Base-by-base conservation (phyloP, 2,113 vertebrate genomes). In the Varanus salvator region DNA sequence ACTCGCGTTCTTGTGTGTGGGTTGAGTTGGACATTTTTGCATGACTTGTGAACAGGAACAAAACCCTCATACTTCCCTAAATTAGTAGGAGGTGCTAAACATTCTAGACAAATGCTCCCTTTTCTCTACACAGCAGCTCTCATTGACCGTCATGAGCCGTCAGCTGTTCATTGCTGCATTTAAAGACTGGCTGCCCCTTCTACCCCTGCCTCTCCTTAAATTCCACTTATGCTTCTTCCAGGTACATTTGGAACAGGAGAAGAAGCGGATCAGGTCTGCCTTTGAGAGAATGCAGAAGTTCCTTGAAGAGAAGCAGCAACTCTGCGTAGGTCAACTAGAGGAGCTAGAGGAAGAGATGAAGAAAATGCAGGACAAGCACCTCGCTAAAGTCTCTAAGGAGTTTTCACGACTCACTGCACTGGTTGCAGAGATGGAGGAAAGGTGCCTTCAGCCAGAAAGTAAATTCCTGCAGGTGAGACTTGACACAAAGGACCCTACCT, bases 381-480 rank as follows among this genome's bases (percentile, higher is more conserved):
- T 72, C 17, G 3, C 83, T 27, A 52, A 9, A 50, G 44, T 85
- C 68, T n/a, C 44, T 0, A 27, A 72, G 44, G 83, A 85, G 66
- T 50, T 71, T 71, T 72, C 27, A 27, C 12, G 0, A 31, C 38
- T 85, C 66, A 21, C 12, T 23, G 4, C 31, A 6, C 48, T 72
- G 83, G 72, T 85, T 44, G 52, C 3, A 31, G 44, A 71, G 48
- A 19, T 85, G 64, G 83, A 71, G 29, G 17, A 21, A 6, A 85
- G 6, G 83, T 52, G 50, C 29, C 50, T 1, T 50, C 78, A 80
- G 78, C 78, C 78, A 31, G 50, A 27, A 6, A 80, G 50, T 54
- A 50, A 52, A n/a, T n/a, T 85, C 68, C 29, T 85, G 83, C 66
- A 85, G 83, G 83, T 85, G 17, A 60, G 57, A 60, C 38, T 44